These are phyloP conservation scores for Calameuta idolon DNA, from an alignment of 2,888 invertebrate species.

Conservation along the genomic window DNA sequence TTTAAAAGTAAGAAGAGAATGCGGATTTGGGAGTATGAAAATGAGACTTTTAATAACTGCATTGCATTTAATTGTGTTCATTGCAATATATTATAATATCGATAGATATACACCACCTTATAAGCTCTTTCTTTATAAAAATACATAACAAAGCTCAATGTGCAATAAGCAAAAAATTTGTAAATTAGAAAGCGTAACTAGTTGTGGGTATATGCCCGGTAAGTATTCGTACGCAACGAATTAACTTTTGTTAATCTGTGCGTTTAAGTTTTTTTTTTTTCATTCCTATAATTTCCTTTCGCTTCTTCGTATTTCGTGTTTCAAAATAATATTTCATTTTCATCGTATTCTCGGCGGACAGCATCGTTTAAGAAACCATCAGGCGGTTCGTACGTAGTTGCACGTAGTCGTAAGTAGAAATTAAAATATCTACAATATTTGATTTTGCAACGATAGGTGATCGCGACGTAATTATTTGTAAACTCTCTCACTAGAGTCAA, in stretches of 20 bases:
- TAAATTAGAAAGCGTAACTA: conserved; percentile 56
- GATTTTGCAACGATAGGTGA: neutral
- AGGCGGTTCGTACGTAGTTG: neutral
- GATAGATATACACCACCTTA: conserved; percentile 51
- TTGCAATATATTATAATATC: conserved; percentile 54
- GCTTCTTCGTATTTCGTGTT: conserved; percentile 21
- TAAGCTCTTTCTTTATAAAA: conserved; percentile 63
- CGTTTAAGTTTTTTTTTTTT: conserved; percentile 32
- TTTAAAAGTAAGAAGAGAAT: neutral
- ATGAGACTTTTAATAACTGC: conserved; percentile 14
- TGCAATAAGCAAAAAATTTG: conserved; percentile 55
- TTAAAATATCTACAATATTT: conserved; percentile 4
- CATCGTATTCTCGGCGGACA: conserved; percentile 19
- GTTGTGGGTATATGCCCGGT: conserved; percentile 36
- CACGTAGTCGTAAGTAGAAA: conserved; percentile 1
- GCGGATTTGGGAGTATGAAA: neutral
- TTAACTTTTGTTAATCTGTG: conserved; percentile 40
- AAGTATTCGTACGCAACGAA: conserved; percentile 36
- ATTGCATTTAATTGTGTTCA: conserved; percentile 36
- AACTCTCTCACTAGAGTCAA: conserved; percentile 14
- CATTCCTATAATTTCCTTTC: conserved; percentile 29
- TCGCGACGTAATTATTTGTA: conserved; percentile 6
- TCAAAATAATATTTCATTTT: conserved; percentile 21
- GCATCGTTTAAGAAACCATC: neutral
- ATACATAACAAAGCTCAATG: conserved; percentile 63